These are phyloP conservation scores for Drosophila sucinea DNA, from an alignment of 1,140 invertebrate species.

Conservation along the genomic window DNA sequence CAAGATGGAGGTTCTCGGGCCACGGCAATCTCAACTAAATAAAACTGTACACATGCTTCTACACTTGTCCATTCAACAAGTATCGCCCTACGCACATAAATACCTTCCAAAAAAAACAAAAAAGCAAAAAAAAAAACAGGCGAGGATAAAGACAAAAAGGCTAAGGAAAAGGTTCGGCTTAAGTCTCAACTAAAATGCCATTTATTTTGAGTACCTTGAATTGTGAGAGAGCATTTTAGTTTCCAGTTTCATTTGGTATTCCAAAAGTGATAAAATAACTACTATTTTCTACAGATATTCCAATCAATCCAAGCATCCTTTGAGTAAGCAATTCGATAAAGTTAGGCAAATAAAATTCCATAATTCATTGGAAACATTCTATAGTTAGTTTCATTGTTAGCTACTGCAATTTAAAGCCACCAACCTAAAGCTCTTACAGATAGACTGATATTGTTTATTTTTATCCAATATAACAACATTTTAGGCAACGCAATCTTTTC, in stretches of 20 bases:
- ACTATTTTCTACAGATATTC: neutral
- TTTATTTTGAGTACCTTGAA: constrained; percentile 4
- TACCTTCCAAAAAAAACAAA: constrained; percentile 29
- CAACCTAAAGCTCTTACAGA: no score
- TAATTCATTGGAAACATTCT: no score
- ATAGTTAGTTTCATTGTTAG: no score
- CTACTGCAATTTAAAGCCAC: no score
- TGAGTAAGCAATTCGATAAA: neutral
- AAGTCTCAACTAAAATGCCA: constrained; percentile 8
- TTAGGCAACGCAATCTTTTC: no score
- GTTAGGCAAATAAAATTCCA: no score
- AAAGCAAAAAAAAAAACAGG: neutral
- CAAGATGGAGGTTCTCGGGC: constrained; percentile 32
- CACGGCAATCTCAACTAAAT: constrained; percentile 48
- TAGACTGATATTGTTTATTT: no score
- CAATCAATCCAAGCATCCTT: neutral
- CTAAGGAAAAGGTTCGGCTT: neutral
- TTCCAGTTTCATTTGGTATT: neutral
- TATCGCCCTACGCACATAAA: constrained; percentile 70
- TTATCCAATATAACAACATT: no score
- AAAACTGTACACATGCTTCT: constrained; percentile 25
- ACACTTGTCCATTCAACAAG: constrained; percentile 62
- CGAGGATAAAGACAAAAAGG: neutral
- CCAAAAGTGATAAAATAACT: neutral
- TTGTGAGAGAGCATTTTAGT: constrained; percentile 6